phyloP scores from a whole-genome alignment of 2,113 vertebrate species.

The Pseudolaguvia tuberculata region DNA sequence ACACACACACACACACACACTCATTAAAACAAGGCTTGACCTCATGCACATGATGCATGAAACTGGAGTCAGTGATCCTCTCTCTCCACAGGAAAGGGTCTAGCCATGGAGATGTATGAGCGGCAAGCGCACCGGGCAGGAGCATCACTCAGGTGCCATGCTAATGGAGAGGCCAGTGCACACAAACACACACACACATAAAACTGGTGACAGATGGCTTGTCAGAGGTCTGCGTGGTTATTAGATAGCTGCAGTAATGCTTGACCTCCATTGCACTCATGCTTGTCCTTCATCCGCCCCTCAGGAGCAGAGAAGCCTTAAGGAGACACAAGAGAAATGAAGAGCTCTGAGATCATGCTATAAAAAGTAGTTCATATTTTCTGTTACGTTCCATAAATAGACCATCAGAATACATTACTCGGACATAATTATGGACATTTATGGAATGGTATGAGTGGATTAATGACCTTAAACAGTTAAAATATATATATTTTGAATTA shows the following conservation, averaged over 20 bases:
- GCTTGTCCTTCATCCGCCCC: slow-evolving; percentile 41
- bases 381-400: not conserved
- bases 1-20: slow-evolving; percentile 21
- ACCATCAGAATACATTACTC: not conserved
- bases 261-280: slow-evolving; percentile 41
- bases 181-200: slow-evolving; percentile 27
- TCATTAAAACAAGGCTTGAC: slow-evolving; percentile 33
- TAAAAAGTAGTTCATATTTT: not conserved
- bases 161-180: slow-evolving; percentile 39
- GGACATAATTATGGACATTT: not conserved
- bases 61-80: slow-evolving; percentile 37
- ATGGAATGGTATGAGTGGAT: not conserved
- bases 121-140: slow-evolving; percentile 32
- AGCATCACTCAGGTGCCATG: slow-evolving; percentile 43
- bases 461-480: not conserved
- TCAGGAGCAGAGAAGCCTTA: slow-evolving; percentile 10
- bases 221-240: slow-evolving; percentile 38
- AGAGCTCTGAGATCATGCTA: not conserved
- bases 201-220: slow-evolving; percentile 38
- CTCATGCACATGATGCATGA: slow-evolving; percentile 41
- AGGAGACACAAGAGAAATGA: slow-evolving; percentile 4
- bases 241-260: slow-evolving; percentile 43
- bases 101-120: slow-evolving; percentile 41
- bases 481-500: not conserved
- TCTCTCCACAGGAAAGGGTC: slow-evolving; percentile 39